phyloP scores from a whole-genome alignment of 2,797 vertebrate species.

The Silurus lanzhouensis region DNA sequence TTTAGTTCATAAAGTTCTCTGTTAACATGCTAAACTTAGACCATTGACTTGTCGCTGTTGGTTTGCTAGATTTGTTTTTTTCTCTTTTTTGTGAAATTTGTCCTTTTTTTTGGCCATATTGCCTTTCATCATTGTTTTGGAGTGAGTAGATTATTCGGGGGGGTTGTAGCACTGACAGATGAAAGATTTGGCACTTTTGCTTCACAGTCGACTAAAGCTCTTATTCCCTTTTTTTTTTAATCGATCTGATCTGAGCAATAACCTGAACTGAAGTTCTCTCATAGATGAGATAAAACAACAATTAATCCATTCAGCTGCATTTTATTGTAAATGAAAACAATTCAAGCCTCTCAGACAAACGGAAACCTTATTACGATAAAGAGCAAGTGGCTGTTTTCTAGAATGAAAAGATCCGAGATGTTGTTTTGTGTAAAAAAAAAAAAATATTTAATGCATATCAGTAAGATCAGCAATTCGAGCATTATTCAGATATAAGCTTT shows the following conservation, averaged over 20 bases:
- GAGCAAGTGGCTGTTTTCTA: background rate
- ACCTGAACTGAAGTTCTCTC: background rate
- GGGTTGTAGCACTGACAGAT: conserved; percentile 13
- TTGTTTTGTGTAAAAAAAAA: too few relatives aligned
- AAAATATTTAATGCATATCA: background rate
- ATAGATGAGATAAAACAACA: background rate
- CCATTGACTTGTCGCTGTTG: conserved; percentile 35
- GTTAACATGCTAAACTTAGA: conserved; percentile 36
- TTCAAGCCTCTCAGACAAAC: background rate
- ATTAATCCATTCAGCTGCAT: background rate
- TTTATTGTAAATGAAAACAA: background rate
- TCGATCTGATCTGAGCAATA: background rate
- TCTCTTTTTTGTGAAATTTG: conserved; percentile 31
- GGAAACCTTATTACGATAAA: background rate
- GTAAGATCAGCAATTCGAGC: background rate
- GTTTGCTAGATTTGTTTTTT: conserved; percentile 43
- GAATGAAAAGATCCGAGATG: background rate
- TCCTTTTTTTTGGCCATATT: conserved; percentile 50
- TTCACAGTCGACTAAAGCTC: background rate
- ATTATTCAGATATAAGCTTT: background rate
- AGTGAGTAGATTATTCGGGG: conserved; percentile 8
- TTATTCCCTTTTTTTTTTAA: background rate
- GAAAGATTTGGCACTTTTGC: background rate
- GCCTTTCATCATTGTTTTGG: conserved; percentile 53
- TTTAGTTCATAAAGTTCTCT: conserved; percentile 10